phyloP scores from a whole-genome alignment of 2,888 invertebrate species.

The Drosophila demipolita region DNA sequence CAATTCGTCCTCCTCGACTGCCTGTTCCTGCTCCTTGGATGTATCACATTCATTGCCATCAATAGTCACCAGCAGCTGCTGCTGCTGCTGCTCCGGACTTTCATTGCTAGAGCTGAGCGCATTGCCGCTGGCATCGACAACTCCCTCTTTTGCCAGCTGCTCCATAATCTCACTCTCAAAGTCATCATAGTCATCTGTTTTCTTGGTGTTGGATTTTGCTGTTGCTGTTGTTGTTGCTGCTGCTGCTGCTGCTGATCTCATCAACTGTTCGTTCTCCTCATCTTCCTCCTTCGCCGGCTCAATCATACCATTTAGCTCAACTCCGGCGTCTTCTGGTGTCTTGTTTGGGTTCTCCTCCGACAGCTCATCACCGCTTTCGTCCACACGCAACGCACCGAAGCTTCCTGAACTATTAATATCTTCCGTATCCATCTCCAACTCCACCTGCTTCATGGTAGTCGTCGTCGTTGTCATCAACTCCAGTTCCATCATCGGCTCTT shows the following conservation, averaged over 20 bases:
- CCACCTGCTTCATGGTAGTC: constrained; percentile 11
- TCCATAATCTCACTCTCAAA: constrained; percentile 66
- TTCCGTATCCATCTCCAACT: constrained; percentile 15
- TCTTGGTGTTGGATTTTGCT: constrained; percentile 5
- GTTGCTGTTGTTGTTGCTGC: neutral
- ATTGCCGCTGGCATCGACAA: constrained; percentile 64
- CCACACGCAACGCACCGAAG: constrained; percentile 70
- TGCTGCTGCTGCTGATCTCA: neutral
- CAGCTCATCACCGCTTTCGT: constrained; percentile 63
- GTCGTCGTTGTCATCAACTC: neutral
- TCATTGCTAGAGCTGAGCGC: constrained; percentile 58
- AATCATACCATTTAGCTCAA: neutral
- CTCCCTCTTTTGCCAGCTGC: constrained; percentile 61
- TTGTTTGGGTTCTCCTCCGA: constrained; percentile 10
- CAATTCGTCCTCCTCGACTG: neutral
- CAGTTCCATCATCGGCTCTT: neutral
- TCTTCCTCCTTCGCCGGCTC: neutral
- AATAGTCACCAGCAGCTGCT: neutral
- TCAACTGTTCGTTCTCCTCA: neutral
- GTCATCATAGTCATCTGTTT: constrained; percentile 53
- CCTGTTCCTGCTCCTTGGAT: constrained; percentile 6
- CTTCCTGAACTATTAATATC: constrained; percentile 45
- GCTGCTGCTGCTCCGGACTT: constrained; percentile 5
- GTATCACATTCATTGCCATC: constrained; percentile 33
- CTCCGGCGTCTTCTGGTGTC: neutral